Conservation (phyloP, 2,797 vertebrate genomes). For the Distichodus sexfasciatus region DNA sequence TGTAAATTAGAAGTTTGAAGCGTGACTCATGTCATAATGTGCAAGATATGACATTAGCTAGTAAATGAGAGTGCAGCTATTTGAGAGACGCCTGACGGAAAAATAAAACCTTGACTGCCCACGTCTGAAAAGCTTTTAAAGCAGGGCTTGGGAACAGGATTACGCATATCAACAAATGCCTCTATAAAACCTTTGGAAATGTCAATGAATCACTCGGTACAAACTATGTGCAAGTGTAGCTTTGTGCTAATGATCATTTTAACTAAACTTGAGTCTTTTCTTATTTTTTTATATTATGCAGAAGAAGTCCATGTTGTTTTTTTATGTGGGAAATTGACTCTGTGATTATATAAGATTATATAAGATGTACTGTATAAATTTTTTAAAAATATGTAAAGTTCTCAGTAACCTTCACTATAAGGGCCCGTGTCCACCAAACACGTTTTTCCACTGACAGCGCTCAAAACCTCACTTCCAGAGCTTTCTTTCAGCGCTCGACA, state of each 20-base stretch:
- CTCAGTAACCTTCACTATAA: no score
- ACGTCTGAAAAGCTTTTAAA: conserved; percentile 47
- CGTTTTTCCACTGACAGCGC: no score
- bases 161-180: conserved; percentile 38
- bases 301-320: neutral
- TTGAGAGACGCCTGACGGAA: conserved; percentile 11
- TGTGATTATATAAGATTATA: no score
- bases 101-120: conserved; percentile 27
- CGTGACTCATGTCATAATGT: conserved; percentile 37
- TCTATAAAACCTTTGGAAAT: conserved; percentile 39
- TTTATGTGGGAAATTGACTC: no score
- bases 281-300: neutral
- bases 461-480: no score
- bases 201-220: conserved; percentile 36
- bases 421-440: no score
- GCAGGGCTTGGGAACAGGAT: conserved; percentile 15
- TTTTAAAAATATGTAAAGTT: no score
- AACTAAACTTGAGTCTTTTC: neutral
- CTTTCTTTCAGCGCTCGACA: no score
- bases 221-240: conserved; percentile 25
- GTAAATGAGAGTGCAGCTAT: conserved; percentile 32
- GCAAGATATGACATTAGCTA: conserved; percentile 32
- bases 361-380: no score
- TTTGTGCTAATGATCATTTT: neutral
- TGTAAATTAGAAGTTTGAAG: conserved; percentile 19